These are phyloP conservation scores for Calonectris borealis DNA, from an alignment of 2,113 vertebrate species.

Conservation along the genomic window DNA sequence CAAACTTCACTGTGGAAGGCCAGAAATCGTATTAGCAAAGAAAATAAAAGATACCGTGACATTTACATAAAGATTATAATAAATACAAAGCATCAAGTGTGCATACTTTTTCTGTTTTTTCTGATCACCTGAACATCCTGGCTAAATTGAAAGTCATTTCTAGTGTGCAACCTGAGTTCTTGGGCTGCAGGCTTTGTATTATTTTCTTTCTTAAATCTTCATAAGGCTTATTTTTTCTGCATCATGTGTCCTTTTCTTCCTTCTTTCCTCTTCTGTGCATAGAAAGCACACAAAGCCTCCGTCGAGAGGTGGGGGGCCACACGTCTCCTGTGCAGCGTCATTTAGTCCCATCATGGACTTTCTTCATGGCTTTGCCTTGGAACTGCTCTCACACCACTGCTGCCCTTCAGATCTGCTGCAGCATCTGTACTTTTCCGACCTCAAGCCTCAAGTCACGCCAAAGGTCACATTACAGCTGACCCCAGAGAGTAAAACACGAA, in stretches of 20 bases:
- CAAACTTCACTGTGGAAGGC: conserved; percentile 13
- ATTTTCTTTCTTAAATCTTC: conserved; percentile 27
- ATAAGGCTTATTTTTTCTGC: conserved; percentile 37
- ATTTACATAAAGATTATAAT: conserved; percentile 21
- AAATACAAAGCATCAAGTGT: background rate
- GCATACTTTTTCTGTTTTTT: background rate
- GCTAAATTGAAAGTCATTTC: conserved; percentile 41
- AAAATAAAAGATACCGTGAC: conserved; percentile 44
- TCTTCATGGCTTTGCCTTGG: conserved; percentile 66
- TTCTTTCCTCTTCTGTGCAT: background rate
- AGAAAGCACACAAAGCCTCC: conserved; percentile 71
- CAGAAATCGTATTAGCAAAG: conserved; percentile 16
- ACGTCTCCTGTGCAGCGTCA: conserved; percentile 65
- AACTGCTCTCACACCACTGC: conserved; percentile 63
- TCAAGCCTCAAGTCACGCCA: conserved; percentile 33
- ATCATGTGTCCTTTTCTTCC: conserved; percentile 28
- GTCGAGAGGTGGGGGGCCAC: background rate
- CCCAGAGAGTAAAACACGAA: conserved; percentile 1
- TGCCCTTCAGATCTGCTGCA: conserved; percentile 68
- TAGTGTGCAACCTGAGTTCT: conserved; percentile 14
- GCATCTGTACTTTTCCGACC: conserved; percentile 51
- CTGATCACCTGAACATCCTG: background rate
- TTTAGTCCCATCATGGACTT: conserved; percentile 54
- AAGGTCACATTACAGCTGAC: conserved; percentile 60
- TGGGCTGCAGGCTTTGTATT: background rate